phyloP scores from a whole-genome alignment of 2,888 invertebrate genomes.

The Xestia c-nigrum region DNA sequence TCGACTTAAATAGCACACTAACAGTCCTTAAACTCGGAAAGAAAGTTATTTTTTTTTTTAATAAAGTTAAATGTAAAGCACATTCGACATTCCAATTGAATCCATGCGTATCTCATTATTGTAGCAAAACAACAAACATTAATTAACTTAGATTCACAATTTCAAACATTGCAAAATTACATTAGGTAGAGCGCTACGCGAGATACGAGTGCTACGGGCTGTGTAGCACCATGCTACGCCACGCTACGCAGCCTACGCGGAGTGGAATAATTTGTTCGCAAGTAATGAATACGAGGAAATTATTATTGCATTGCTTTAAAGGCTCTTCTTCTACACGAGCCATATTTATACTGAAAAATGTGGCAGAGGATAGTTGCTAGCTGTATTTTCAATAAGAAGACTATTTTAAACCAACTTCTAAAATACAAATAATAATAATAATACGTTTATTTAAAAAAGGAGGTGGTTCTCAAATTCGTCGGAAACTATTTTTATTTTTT shows the following conservation, averaged over 20 bases:
- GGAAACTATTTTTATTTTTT: too few species aligned
- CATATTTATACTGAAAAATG: background rate
- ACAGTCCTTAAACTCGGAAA: background rate
- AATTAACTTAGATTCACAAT: constrained; percentile 16
- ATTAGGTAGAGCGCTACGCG: constrained; percentile 14
- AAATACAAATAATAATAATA: too few species aligned
- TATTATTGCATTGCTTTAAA: constrained; percentile 6
- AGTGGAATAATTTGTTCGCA: constrained; percentile 5
- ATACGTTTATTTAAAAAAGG: too few species aligned
- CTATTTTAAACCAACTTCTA: too few species aligned
- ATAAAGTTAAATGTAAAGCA: background rate
- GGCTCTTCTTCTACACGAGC: background rate
- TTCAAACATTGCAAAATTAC: constrained; percentile 29
- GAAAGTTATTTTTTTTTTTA: too few species aligned
- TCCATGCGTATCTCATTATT: background rate
- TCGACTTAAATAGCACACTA: background rate
- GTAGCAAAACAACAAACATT: constrained; percentile 16
- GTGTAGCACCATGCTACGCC: constrained; percentile 46
- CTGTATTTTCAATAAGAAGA: background rate
- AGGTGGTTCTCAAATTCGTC: too few species aligned
- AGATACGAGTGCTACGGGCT: constrained; percentile 24
- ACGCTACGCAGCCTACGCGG: constrained; percentile 42
- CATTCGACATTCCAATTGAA: background rate
- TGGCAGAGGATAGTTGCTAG: background rate
- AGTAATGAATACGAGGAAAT: constrained; percentile 18